Percentiles rank a stretch among this genome's conserved stretches.
Evolutionary conservation across 2,797 vertebrate species (phyloP).

Genomic region (Otolemur crassicaudatus): DNA sequence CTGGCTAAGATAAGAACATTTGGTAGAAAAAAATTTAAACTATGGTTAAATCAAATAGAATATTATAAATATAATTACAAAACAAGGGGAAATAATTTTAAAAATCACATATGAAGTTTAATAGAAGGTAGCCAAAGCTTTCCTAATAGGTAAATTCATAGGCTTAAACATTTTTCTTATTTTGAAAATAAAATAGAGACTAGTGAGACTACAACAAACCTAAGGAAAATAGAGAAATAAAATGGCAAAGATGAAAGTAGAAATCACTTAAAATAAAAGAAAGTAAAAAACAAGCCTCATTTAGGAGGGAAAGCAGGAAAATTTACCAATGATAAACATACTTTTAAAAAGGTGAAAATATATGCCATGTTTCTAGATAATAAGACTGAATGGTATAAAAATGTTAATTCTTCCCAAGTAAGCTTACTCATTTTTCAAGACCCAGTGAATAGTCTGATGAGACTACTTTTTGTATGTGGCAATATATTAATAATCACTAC

Average conservation of each 20-base stretch:
- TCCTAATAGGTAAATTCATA: not conserved
- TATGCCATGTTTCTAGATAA: not conserved
- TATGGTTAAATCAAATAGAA: not conserved
- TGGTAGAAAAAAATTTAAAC: not conserved
- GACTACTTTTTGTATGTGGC: not conserved
- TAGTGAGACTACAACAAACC: not conserved
- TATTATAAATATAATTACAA: not conserved
- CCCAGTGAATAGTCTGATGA: conserved; percentile 52
- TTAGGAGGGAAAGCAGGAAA: not conserved
- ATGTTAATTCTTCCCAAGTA: conserved; percentile 15
- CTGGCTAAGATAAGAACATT: not conserved
- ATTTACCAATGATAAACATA: conserved; percentile 2
- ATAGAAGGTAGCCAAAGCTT: not conserved
- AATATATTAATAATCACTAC: not conserved
- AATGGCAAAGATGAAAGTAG: not conserved
- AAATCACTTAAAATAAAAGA: not conserved
- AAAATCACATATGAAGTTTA: not conserved
- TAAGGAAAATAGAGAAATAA: not conserved
- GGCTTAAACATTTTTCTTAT: not conserved
- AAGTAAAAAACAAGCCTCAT: not conserved
- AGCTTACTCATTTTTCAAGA: conserved; percentile 40
- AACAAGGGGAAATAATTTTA: not conserved
- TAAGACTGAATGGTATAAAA: not conserved
- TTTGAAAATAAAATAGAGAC: not conserved
- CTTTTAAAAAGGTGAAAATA: conserved; percentile 32